Conservation (phyloP, 1,140 invertebrate genomes). For the Drosophila truncata region DNA sequence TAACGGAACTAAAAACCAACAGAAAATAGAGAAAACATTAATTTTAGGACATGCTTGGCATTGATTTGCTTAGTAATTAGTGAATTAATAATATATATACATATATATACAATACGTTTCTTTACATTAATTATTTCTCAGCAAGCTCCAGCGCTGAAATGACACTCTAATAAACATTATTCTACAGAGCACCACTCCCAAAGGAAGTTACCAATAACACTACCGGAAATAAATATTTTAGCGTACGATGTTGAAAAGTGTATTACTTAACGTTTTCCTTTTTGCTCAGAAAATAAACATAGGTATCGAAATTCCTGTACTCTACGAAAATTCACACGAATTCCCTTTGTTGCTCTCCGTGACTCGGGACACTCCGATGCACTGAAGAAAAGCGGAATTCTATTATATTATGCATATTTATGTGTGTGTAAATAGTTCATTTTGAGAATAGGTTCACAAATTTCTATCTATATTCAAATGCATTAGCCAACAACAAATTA, state of each 20-base stretch:
- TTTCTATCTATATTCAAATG: constrained; percentile 59
- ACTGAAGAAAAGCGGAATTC: constrained; percentile 12
- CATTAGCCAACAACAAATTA: constrained; percentile 34
- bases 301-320: constrained; percentile 18
- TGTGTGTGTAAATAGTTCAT: constrained; percentile 77
- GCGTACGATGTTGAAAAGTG: constrained; percentile 47
- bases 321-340: constrained; percentile 22
- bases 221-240: constrained; percentile 70
- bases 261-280: constrained; percentile 42
- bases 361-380: background rate
- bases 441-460: constrained; percentile 60
- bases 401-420: constrained; percentile 53
- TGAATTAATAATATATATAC: constrained; percentile 46
- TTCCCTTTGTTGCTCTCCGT: constrained; percentile 35
- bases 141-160: constrained; percentile 34
- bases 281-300: constrained; percentile 35
- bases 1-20: constrained; percentile 28
- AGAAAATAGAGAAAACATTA: constrained; percentile 49
- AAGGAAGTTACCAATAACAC: constrained; percentile 42
- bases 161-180: constrained; percentile 53
- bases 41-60: constrained; percentile 69
- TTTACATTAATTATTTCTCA: constrained; percentile 47
- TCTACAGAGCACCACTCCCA: constrained; percentile 52
- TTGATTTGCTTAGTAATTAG: constrained; percentile 67
- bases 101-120: constrained; percentile 38